A percentile compares a stretch with the other conserved stretches of the same genome.
phyloP scores from a whole-genome alignment of 2,888 invertebrate genomes.

The Drosophila lutescens region DNA sequence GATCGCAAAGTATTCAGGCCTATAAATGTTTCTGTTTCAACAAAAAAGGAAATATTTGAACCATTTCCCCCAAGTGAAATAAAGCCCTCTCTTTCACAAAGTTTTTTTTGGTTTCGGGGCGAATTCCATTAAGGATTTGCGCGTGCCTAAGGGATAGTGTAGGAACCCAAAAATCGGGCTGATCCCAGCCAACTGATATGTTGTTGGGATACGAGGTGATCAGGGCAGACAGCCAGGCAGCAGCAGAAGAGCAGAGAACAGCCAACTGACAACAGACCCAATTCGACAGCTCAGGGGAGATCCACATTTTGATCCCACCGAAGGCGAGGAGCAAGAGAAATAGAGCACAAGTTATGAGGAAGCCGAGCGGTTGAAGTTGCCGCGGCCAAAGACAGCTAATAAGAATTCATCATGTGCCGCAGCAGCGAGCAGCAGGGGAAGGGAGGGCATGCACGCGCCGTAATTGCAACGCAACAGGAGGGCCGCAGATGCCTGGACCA shows the following conservation, averaged over 20 bases:
- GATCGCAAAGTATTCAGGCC: background rate
- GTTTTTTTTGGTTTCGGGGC: background rate
- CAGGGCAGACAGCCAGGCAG: slow-evolving; percentile 57
- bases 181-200: slow-evolving; percentile 40
- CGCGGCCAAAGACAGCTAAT: slow-evolving; percentile 73
- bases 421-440: slow-evolving; percentile 30
- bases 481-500: slow-evolving; percentile 51
- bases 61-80: too few species aligned
- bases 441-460: slow-evolving; percentile 66
- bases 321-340: slow-evolving; percentile 47
- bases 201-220: slow-evolving; percentile 13
- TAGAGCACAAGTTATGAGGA: slow-evolving; percentile 78
- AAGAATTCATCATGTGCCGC: slow-evolving; percentile 72
- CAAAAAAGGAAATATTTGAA: too few species aligned
- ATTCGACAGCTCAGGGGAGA: slow-evolving; percentile 67
- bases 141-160: slow-evolving; percentile 61
- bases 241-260: slow-evolving; percentile 14
- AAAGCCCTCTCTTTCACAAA: background rate
- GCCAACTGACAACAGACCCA: slow-evolving; percentile 48
- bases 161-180: slow-evolving; percentile 19
- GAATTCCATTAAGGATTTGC: slow-evolving; percentile 74
- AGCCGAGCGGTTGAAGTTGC: slow-evolving; percentile 76
- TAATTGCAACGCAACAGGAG: slow-evolving; percentile 79
- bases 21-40: too few species aligned
- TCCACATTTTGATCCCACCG: slow-evolving; percentile 49